A percentile compares a stretch with the other conserved stretches of the same genome.
These are phyloP conservation scores for Nymphalis c-album DNA, from an alignment of 2,888 invertebrate species.

Conservation along the genomic window DNA sequence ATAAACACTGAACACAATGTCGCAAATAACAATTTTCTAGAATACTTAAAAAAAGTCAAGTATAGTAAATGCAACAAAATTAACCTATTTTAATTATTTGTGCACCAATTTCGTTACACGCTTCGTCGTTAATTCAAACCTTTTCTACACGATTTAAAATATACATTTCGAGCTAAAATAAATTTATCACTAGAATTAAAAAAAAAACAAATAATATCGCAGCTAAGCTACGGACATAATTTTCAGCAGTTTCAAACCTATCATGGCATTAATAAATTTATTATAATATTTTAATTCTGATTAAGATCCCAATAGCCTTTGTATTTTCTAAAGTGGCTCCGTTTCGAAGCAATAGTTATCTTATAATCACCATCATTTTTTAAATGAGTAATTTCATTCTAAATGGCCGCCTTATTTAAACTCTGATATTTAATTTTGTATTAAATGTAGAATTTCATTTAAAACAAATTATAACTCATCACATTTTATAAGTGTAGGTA, in stretches of 20 bases:
- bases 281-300: not conserved
- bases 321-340: not conserved
- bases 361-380: not conserved
- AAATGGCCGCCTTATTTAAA: not conserved
- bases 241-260: slow-evolving; percentile 14
- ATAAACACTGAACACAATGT: slow-evolving; percentile 22
- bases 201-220: slow-evolving; percentile 10
- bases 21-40: not conserved
- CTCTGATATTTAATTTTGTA: not conserved
- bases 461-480: not conserved
- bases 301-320: not conserved
- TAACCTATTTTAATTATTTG: slow-evolving; percentile 27
- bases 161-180: slow-evolving; percentile 24
- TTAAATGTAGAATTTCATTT: not conserved
- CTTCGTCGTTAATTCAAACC: not conserved
- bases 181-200: slow-evolving; percentile 31
- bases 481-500: not conserved
- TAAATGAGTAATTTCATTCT: not conserved
- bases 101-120: slow-evolving; percentile 28
- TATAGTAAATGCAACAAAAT: slow-evolving; percentile 37
- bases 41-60: slow-evolving; percentile 22
- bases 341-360: slow-evolving; percentile 1
- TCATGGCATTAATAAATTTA: not conserved
- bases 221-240: slow-evolving; percentile 23
- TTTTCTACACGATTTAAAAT: slow-evolving; percentile 22